Evolutionary conservation across 2,113 vertebrate genomes (phyloP), one percentile per base, ranked within the genome.

Genomic region (Phycodurus eques): DNA sequence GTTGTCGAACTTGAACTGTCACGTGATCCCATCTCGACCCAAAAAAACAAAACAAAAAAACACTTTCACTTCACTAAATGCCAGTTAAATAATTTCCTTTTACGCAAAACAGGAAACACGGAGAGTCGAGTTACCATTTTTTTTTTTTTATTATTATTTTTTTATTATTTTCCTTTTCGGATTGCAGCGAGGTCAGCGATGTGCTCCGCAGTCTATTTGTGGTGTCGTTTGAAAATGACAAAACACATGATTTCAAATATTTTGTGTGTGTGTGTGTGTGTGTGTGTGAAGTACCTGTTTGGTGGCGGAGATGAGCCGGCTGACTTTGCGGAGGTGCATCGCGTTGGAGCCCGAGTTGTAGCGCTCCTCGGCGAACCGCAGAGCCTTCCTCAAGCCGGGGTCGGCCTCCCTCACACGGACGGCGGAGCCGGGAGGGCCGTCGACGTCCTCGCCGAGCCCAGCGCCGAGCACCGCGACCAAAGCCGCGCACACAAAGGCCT

Each of bases 281-380:
- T 39, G 35, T 0, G 35, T 6, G 3, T 6, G 35, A 39, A 39
- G 35, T 39, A 66, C 93, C 94, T 95, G 93, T 80, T 88, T 93
- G 42, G 83, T 76, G 2, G 92, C 94, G 13, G 90, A 89, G 75
- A 94, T 22, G 22, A 95, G 49, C 31, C 80, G 85, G 70, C 89
- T 93, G 82, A 94, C 88, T 66, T 86, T 91, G 79, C 89, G 93
- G 66, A 93, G 88, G 77, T 94, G 93, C 79, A 93, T 73, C 11
- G 92, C 92, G 76, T 94, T 95, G 70, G 93, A 94, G 70, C 86
- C 92, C 75, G 82, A 82, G 83, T 95, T 94, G 88, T 94, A 95
- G 39, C 76, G 92, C 53, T 92, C 89, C 77, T 96, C 91, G 0
- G 94, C 94, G 74, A 90, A 93, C 70, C 83, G 82, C 5, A 94